Base-by-base conservation (phyloP, 2,888 invertebrate genomes). In the Thera britannica region DNA sequence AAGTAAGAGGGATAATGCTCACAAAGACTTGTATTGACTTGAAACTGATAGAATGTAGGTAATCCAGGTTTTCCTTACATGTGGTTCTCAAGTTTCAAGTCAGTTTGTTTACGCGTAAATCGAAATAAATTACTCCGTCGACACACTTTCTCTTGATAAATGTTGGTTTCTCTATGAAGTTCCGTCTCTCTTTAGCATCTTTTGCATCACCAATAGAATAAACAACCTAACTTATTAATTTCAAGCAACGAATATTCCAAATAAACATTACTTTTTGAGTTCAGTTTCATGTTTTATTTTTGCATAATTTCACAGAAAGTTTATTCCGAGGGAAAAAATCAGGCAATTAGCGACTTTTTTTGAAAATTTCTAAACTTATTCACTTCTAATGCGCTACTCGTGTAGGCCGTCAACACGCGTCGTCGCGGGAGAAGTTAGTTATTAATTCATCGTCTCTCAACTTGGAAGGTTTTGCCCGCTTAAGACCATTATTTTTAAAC, bases 401-500 rank as follows among this genome's bases (percentile, higher is more conserved):
- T 93, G 93, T 93, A 85, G 89, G 90, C 91, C 91, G 93, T 93
- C 93, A 92, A 89, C 92, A 90, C 88, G 91, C 89, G 90, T 92
- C 89, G 90, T 92, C 92, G 91, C 90, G 89, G 89, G 87, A 86
- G 89, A 89, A 92, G 86, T 90, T 92, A 89, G 85, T 92, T 93
- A 92, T 90, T 92, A 90, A 93, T 93, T 93, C 92, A 93, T 83
- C 83, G 84, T 84, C 83, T 88, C 83, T 88, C 86, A 85, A 87
- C 87, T 90, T 76, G 75, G 84, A 83, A 81, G 84, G 82, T 88
- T 89, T 88, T 89, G 83, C 85, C 78, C 82, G 81, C 83, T 83
- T 85, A 85, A 79, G 70, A 79, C 80, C 81, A 83, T 81, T 82
- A 79, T 83, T 79, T 79, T 75, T 73, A 78, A 76, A 76, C 48